Base-by-base conservation (phyloP, 2,113 vertebrate genomes). In the Pseudois nayaur region DNA sequence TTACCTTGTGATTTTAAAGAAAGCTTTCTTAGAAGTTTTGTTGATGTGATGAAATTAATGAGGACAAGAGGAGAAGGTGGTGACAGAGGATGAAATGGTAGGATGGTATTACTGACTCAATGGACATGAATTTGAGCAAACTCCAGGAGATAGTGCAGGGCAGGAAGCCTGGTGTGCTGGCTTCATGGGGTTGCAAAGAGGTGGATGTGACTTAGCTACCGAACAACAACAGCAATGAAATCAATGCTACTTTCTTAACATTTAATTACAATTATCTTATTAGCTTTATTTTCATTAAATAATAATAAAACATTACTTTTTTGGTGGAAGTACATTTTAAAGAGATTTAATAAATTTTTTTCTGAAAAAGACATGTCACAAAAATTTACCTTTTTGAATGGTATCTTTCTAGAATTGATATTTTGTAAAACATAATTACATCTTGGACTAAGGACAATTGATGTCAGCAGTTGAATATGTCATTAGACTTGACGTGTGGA, bases 401-500 rank as follows among this genome's bases (percentile, higher is more conserved):
- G 27, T 59, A 57, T 91, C 67, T 74, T 17, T n/a, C 54, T 82
- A 36, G 8, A 91, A 85, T 31, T 87, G n/a, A 29, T 90, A 76
- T 94, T 93, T 89, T 93, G 43, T 78, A 86, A 43, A 92, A 76
- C 12, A 92, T 43, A 83, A 54, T 91, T 93, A 36, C 14, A 57
- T 84, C 14, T 87, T 81, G 31, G 21, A 94, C 76, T 71, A 86
- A 81, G 48, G 83, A 95, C 7, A 86, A 40, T 14, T 3, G 6
- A 94, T 54, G n/a, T 64, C 36, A 48, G 36, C 29, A 89, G 48
- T 19, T 87, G 40, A 67, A 40, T 50, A 43, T 83, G 9, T 57
- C 25, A 89, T 86, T 95, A 87, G 87, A 83, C 54, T 85, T 94
- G 45, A 74, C 19, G 52, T 19, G 45, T 91, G 86, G 97, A 94